Conservation (phyloP, 1,140 invertebrate genomes). For the Drosophila mayri region DNA sequence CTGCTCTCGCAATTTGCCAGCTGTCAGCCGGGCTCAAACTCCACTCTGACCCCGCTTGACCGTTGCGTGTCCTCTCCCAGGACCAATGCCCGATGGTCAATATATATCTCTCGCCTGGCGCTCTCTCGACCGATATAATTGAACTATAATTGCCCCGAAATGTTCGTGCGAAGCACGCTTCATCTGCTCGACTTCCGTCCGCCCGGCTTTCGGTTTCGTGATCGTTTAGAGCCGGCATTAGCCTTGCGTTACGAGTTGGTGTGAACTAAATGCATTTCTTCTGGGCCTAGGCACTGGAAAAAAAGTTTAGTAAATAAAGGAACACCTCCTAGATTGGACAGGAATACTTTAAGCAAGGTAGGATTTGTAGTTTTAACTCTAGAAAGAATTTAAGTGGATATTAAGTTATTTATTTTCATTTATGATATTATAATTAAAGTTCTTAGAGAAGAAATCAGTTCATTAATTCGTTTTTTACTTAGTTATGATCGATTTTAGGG, state of each 20-base stretch:
- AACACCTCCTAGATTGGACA: background rate
- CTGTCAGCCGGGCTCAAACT: constrained; percentile 65
- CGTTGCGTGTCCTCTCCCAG: constrained; percentile 14
- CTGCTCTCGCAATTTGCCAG: constrained; percentile 57
- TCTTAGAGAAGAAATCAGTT: too few relatives aligned
- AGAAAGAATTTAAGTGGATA: background rate
- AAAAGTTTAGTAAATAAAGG: background rate
- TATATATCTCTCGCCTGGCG: constrained; percentile 27
- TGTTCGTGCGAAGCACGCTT: constrained; percentile 62
- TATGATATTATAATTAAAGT: too few relatives aligned
- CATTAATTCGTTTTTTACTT: too few relatives aligned
- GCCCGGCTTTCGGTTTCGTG: constrained; percentile 36
- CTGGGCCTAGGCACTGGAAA: constrained; percentile 1
- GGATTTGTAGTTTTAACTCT: background rate
- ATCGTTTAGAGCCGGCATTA: constrained; percentile 55
- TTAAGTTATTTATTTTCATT: too few relatives aligned
- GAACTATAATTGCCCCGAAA: constrained; percentile 75
- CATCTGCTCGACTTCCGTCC: constrained; percentile 55
- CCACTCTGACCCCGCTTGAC: constrained; percentile 33
- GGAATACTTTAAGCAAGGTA: background rate
- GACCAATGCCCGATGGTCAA: constrained; percentile 7
- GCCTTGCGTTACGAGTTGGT: constrained; percentile 37
- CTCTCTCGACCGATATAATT: constrained; percentile 65
- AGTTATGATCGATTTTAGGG: background rate
- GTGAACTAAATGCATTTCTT: constrained; percentile 56